Base-by-base conservation (phyloP, 1,140 invertebrate species). In the Lepidurus packardi region DNA sequence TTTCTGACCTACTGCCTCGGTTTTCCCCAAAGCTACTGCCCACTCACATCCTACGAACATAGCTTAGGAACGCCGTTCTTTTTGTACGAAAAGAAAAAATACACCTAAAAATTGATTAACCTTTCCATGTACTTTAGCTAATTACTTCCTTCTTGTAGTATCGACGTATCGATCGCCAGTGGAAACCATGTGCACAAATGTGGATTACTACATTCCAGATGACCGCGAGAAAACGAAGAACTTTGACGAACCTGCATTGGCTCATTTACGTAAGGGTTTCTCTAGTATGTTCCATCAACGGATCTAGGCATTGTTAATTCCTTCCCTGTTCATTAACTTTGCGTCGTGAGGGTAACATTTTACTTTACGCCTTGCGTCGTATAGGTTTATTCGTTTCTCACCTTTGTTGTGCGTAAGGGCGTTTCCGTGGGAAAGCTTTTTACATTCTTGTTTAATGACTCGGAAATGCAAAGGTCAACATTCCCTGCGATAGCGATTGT, bases 161-260 rank as follows among this genome's bases (percentile, higher is more conserved):
- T 74, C 43, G 83, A 81, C 83, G 47, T 97, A 97, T 84, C 85
- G 96, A 81, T 96, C 94, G 77, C 94, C 94, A 0, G 93, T 96
- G 77, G 95, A 97, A 85, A 97, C 95, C 1, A 93, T 96, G 85
- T 97, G 95, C 85, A 94, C 92, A 85, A 97, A 97, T 87, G 91
- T 97, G 82, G 93, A 97, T 85, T 97, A 97, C 85, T 96, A 94
- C 88, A 92, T 95, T 81, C 92, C 93, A 9, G 75, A 77, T 44
- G 75, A 77, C 47, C 43, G 47, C 24, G 91, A 92, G 80, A 92
- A 94, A 81, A 93, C 83, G 65, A 81, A 94, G 83, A 89, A 90
- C 77, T 92, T 94, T 80, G 90, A 90, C 1, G 92, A 94, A 78
- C 92, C 94, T 82, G 91, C 92, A 73, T 94, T 93, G 91, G 91